Conservation (phyloP, 2,888 invertebrate species). For the Agrotis segetum region DNA sequence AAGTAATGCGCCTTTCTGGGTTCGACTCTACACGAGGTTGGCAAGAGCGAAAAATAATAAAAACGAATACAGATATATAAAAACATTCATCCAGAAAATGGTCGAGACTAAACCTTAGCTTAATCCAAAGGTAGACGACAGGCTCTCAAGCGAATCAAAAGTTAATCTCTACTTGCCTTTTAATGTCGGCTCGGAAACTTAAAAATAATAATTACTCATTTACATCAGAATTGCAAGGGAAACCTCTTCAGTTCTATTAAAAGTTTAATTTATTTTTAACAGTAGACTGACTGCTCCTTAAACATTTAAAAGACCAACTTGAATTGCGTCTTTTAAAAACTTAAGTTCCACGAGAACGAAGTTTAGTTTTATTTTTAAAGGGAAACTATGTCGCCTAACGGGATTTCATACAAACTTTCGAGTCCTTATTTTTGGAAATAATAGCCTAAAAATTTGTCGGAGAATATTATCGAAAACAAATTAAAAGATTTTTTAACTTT, state of each 20-base stretch:
- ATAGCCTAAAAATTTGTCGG: too few relatives aligned
- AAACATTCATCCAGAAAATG: slow-evolving; percentile 25
- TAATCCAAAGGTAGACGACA: slow-evolving; percentile 8
- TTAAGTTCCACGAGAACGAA: slow-evolving; percentile 39
- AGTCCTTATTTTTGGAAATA: too few relatives aligned
- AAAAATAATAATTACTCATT: slow-evolving; percentile 44
- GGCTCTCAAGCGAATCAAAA: slow-evolving; percentile 26
- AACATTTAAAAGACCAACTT: slow-evolving; percentile 64
- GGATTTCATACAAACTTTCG: too few relatives aligned
- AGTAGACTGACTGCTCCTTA: slow-evolving; percentile 60
- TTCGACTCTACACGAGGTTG: too few relatives aligned
- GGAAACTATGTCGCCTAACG: slow-evolving; percentile 29
- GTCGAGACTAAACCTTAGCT: not conserved
- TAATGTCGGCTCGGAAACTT: slow-evolving; percentile 23
- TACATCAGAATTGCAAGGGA: slow-evolving; percentile 34
- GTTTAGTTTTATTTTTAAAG: slow-evolving; percentile 51
- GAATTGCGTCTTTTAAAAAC: slow-evolving; percentile 64
- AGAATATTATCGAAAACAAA: too few relatives aligned
- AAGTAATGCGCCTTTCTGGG: too few relatives aligned
- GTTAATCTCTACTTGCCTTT: slow-evolving; percentile 33
- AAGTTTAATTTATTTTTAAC: slow-evolving; percentile 62
- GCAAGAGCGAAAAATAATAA: slow-evolving; percentile 12
- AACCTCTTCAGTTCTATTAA: slow-evolving; percentile 50
- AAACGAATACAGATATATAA: slow-evolving; percentile 38
- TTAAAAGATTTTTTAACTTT: too few relatives aligned